Conservation (phyloP, 2,888 invertebrate genomes). For the Drosophila limbata region DNA sequence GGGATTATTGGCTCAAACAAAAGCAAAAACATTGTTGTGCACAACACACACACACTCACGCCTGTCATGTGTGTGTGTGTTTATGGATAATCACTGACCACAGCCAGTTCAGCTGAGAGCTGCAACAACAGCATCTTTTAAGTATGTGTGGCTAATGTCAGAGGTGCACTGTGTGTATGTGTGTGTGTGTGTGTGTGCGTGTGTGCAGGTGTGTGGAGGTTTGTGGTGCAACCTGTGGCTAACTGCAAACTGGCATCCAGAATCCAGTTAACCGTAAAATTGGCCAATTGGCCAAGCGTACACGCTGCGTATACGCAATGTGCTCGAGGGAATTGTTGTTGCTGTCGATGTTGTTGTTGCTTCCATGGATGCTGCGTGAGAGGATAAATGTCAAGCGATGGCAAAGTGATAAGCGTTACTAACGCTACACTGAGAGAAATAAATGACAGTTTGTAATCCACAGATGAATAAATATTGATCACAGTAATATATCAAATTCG, state of each 20-base stretch:
- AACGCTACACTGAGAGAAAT: conserved; percentile 1
- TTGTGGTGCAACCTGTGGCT: conserved; percentile 9
- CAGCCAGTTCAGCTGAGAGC: conserved; percentile 33
- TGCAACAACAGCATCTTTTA: conserved; percentile 21
- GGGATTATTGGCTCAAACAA: conserved; percentile 28
- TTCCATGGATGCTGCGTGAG: not conserved
- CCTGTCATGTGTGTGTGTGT: conserved; percentile 7
- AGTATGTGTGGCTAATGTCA: conserved; percentile 31
- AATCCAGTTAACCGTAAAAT: conserved; percentile 42
- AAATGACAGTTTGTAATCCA: not conserved
- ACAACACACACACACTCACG: conserved; percentile 8
- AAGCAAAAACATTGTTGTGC: conserved; percentile 50
- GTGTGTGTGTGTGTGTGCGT: conserved; percentile 2
- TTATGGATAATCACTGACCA: conserved; percentile 49
- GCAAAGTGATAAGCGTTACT: conserved; percentile 6
- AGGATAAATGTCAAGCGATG: conserved; percentile 7
- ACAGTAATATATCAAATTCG: too few relatives aligned
- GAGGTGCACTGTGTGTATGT: conserved; percentile 19
- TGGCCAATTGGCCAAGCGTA: conserved; percentile 21
- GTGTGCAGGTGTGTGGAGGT: conserved; percentile 8
- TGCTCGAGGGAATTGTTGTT: not conserved
- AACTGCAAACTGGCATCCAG: conserved; percentile 34
- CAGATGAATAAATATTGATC: not conserved
- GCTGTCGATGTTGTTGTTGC: not conserved
- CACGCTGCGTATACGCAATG: conserved; percentile 49